Conservation (phyloP, 1,140 invertebrate genomes). For the Cotesia vestalis region DNA sequence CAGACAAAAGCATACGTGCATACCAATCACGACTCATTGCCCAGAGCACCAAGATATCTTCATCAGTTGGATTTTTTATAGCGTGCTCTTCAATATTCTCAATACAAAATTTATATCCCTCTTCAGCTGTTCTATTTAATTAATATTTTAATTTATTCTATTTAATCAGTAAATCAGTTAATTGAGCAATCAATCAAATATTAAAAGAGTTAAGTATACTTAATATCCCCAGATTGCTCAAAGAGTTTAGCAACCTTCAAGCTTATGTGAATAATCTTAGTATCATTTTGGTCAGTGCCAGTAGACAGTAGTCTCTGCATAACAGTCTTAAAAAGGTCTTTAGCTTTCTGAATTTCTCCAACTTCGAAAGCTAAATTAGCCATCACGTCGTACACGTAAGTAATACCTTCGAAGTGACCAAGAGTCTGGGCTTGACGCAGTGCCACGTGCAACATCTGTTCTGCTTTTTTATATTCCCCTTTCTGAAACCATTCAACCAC, state of each 20-base stretch:
- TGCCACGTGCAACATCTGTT: slow-evolving; percentile 84
- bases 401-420: slow-evolving; percentile 77
- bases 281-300: slow-evolving; percentile 77
- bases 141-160: slow-evolving; percentile 37
- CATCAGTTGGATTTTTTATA: slow-evolving; percentile 64
- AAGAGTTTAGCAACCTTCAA: slow-evolving; percentile 78
- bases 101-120: slow-evolving; percentile 82
- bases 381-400: slow-evolving; percentile 90
- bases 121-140: slow-evolving; percentile 70
- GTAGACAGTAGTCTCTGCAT: slow-evolving; percentile 77
- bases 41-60: slow-evolving; percentile 71
- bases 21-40: slow-evolving; percentile 84
- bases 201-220: slow-evolving; percentile 13
- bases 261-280: slow-evolving; percentile 80
- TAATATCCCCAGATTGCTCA: slow-evolving; percentile 69
- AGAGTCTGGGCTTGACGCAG: slow-evolving; percentile 83
- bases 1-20: slow-evolving; percentile 77
- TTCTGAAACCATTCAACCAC: slow-evolving; percentile 64
- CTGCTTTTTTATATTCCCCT: slow-evolving; percentile 81
- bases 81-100: slow-evolving; percentile 72
- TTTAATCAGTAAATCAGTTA: slow-evolving; percentile 25
- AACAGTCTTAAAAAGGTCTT: slow-evolving; percentile 83
- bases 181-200: neutral
- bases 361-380: slow-evolving; percentile 86
- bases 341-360: slow-evolving; percentile 82